Percentiles rank a stretch among this genome's conserved stretches.
phyloP scores from a whole-genome alignment of 2,113 vertebrate species.

The Recurvirostra avosetta region DNA sequence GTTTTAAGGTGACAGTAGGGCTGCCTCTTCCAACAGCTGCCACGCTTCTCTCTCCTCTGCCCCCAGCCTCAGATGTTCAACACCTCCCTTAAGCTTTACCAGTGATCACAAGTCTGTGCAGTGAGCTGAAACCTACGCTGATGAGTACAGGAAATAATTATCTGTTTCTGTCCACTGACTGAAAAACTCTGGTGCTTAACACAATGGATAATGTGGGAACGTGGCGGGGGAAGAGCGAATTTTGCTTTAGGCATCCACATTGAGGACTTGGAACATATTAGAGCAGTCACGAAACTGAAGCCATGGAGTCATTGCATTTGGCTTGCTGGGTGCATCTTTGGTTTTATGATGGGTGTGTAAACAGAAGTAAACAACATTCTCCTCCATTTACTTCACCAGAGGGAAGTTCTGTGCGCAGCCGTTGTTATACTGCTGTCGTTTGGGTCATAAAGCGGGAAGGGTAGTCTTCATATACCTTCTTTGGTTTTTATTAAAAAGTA shows the following conservation, averaged over 20 bases:
- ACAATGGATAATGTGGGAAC: slow-evolving; percentile 18
- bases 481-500: neutral
- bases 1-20: neutral
- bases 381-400: slow-evolving; percentile 3
- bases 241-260: neutral
- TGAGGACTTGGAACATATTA: slow-evolving; percentile 29
- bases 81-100: neutral
- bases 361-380: slow-evolving; percentile 35
- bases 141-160: neutral
- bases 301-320: neutral
- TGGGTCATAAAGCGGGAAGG: neutral
- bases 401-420: neutral
- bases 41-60: neutral
- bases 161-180: slow-evolving; percentile 9
- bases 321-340: slow-evolving; percentile 17
- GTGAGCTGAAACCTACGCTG: neutral
- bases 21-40: neutral
- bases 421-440: neutral
- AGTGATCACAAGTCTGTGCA: neutral
- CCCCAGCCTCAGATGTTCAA: neutral
- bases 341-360: slow-evolving; percentile 27
- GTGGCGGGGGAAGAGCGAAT: neutral
- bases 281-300: neutral
- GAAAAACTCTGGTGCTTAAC: slow-evolving; percentile 7
- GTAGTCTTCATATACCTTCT: neutral